phyloP scores from a whole-genome alignment of 1,140 invertebrate genomes.

The Gryon sp. region DNA sequence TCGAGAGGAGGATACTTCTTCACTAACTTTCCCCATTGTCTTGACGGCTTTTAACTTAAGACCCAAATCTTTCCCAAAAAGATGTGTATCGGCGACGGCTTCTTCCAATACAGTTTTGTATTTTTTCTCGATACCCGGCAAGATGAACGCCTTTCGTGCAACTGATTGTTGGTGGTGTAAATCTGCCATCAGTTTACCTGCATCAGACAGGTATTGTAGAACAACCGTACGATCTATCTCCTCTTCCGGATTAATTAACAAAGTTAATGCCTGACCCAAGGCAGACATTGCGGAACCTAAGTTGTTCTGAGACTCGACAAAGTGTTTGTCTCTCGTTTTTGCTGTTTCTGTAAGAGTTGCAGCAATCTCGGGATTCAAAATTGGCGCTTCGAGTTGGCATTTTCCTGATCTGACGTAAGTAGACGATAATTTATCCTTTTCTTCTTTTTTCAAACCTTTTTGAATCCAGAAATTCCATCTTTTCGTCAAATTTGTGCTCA shows the following conservation, averaged over 20 bases:
- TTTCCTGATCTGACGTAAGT: constrained; percentile 8
- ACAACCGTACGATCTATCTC: background rate
- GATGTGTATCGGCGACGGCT: constrained; percentile 4
- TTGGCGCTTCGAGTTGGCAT: background rate
- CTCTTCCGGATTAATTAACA: background rate
- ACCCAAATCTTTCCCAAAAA: constrained; percentile 31
- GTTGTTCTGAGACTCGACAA: constrained; percentile 4
- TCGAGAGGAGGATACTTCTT: constrained; percentile 17
- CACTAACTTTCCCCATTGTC: background rate
- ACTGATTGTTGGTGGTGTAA: constrained; percentile 16
- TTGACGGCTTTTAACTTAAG: constrained; percentile 20
- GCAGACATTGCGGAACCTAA: constrained; percentile 6
- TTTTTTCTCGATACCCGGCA: constrained; percentile 30
- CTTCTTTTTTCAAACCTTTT: constrained; percentile 6
- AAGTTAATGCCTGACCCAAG: background rate
- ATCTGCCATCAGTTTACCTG: constrained; percentile 30
- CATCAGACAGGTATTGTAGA: constrained; percentile 22
- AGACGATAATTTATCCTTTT: background rate
- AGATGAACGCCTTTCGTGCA: constrained; percentile 39
- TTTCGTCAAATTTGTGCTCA: background rate
- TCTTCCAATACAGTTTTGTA: constrained; percentile 35
- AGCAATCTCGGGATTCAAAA: constrained; percentile 1
- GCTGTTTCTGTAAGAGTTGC: constrained; percentile 3
- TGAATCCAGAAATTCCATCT: constrained; percentile 5
- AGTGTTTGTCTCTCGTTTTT: constrained; percentile 7